A percentile compares a stretch with the other conserved stretches of the same genome.
Evolutionary conservation across 1,140 invertebrate genomes (phyloP).

Genomic region (Probaryconus sp.): DNA sequence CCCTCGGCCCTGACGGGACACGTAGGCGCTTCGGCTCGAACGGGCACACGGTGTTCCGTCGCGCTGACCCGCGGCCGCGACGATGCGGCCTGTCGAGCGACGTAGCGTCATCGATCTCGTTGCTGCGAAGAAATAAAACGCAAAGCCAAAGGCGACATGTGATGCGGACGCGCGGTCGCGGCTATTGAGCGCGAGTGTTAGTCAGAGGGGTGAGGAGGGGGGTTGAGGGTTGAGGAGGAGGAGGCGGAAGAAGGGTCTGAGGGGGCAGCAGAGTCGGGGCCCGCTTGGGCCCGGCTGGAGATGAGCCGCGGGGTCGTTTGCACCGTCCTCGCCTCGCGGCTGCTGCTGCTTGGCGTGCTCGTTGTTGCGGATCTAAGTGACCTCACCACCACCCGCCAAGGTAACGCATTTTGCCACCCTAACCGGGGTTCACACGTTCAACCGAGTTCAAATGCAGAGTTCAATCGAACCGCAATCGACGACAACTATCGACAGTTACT

Average conservation of each 20-base stretch:
- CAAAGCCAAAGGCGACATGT: slow-evolving; percentile 37
- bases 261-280: slow-evolving; percentile 24
- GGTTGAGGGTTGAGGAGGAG: slow-evolving; percentile 1
- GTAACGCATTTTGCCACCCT: no score
- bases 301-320: slow-evolving; percentile 22
- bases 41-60: slow-evolving; percentile 58
- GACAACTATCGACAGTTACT: no score
- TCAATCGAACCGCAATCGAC: no score
- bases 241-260: neutral
- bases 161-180: slow-evolving; percentile 31
- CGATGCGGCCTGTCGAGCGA: slow-evolving; percentile 37
- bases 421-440: no score
- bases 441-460: no score
- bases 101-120: slow-evolving; percentile 34
- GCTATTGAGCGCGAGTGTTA: slow-evolving; percentile 37
- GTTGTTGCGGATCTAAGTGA: slow-evolving; percentile 25
- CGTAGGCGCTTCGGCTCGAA: slow-evolving; percentile 41
- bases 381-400: slow-evolving; percentile 13
- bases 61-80: slow-evolving; percentile 52
- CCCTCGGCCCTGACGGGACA: slow-evolving; percentile 12
- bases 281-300: slow-evolving; percentile 20
- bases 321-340: slow-evolving; percentile 8
- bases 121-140: slow-evolving; percentile 28
- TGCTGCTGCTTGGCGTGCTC: slow-evolving; percentile 22
- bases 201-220: slow-evolving; percentile 7